A percentile compares a stretch with the other conserved stretches of the same genome.
Conservation (phyloP, 2,113 vertebrate genomes). For the Stigmatopora nigra region DNA sequence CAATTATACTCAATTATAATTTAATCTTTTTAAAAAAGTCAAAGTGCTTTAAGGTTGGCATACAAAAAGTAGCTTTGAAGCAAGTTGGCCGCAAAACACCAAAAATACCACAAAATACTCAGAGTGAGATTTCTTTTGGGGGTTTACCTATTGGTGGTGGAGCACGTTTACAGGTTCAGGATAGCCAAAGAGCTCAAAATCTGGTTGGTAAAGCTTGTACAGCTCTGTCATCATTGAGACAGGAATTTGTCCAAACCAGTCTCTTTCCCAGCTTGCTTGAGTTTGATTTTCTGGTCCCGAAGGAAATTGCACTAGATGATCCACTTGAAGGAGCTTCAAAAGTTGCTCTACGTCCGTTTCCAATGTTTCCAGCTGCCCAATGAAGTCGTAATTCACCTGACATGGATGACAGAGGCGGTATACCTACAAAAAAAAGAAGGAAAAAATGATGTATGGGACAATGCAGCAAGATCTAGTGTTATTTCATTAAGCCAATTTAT, state of each 20-base stretch:
- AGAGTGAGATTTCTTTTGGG: conserved; percentile 10
- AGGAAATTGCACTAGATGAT: conserved; percentile 76
- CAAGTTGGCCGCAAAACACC: neutral
- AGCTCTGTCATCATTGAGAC: conserved; percentile 76
- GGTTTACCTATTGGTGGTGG: conserved; percentile 31
- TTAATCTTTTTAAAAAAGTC: conserved; percentile 23
- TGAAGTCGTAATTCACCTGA: conserved; percentile 88
- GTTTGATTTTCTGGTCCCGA: conserved; percentile 79
- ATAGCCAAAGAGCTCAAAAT: conserved; percentile 90
- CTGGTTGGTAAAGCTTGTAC: conserved; percentile 83
- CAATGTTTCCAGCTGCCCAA: conserved; percentile 88
- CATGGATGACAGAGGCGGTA: conserved; percentile 90
- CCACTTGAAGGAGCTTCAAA: conserved; percentile 79
- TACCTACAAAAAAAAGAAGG: conserved; percentile 41
- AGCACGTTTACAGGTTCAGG: conserved; percentile 79
- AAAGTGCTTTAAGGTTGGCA: conserved; percentile 42
- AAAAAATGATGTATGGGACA: conserved; percentile 1
- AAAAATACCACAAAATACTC: conserved; percentile 26
- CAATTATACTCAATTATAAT: too few relatives aligned
- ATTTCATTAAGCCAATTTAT: neutral
- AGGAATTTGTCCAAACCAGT: conserved; percentile 83
- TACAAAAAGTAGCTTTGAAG: neutral
- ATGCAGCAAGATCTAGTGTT: neutral
- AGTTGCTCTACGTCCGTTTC: conserved; percentile 83
- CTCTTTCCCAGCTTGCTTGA: conserved; percentile 79